A percentile compares a stretch with the other conserved stretches of the same genome.
These are phyloP conservation scores for Mixornis gularis DNA, from an alignment of 2,113 vertebrate genomes.

Conservation along the genomic window DNA sequence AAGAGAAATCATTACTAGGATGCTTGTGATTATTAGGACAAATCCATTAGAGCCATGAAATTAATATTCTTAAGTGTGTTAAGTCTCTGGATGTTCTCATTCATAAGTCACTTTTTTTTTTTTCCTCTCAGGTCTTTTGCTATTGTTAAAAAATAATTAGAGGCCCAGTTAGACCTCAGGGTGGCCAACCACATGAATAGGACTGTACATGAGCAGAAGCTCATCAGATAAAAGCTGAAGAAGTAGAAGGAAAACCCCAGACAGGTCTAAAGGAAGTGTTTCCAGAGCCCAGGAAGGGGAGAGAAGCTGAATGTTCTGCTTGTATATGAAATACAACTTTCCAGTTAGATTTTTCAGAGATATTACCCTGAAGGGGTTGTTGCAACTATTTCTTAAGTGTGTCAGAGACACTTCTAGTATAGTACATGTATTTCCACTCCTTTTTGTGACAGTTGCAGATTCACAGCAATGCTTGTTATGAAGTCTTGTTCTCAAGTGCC, in stretches of 20 bases:
- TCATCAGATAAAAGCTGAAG: neutral
- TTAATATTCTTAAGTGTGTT: neutral
- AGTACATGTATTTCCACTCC: neutral
- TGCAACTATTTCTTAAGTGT: neutral
- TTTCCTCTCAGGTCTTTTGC: neutral
- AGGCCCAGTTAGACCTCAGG: neutral
- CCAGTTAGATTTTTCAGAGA: neutral
- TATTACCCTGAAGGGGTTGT: neutral
- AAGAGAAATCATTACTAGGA: neutral
- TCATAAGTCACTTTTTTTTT: neutral
- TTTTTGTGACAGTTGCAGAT: neutral
- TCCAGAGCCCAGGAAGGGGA: neutral
- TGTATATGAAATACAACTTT: neutral
- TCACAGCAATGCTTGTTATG: neutral
- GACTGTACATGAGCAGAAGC: neutral
- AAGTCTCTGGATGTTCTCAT: neutral
- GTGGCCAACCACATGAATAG: neutral
- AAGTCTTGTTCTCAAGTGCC: neutral
- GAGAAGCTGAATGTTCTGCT: neutral
- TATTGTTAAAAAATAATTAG: constrained; percentile 4
- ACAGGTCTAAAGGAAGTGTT: neutral
- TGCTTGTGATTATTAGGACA: neutral
- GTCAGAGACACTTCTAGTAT: neutral
- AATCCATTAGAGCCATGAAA: neutral
- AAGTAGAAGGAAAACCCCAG: neutral